phyloP scores from a whole-genome alignment of 1,140 invertebrate genomes.

The Drosophila orosa region DNA sequence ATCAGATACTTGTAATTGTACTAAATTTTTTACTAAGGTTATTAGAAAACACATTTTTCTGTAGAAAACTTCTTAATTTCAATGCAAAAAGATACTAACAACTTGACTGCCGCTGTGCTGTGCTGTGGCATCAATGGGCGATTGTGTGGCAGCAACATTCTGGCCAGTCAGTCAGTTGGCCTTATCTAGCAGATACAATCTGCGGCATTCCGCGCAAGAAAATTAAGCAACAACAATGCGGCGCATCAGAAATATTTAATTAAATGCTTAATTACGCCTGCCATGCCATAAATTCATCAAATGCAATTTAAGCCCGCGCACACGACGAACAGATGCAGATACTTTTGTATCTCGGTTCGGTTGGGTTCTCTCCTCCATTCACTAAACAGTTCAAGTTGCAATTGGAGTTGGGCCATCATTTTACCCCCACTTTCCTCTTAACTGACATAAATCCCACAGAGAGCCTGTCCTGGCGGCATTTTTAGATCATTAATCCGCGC shows the following conservation, averaged over 20 bases:
- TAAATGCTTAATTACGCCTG: constrained; percentile 84
- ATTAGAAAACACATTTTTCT: neutral
- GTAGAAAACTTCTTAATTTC: neutral
- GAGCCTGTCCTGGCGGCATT: constrained; percentile 28
- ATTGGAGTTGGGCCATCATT: constrained; percentile 70
- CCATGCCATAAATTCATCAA: constrained; percentile 84
- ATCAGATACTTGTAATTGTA: constrained; percentile 10
- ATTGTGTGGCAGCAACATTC: constrained; percentile 32
- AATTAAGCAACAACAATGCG: constrained; percentile 71
- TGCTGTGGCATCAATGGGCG: constrained; percentile 25
- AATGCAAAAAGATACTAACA: neutral
- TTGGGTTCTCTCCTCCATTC: constrained; percentile 45
- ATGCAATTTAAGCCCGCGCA: constrained; percentile 76
- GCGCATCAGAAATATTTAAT: constrained; percentile 82
- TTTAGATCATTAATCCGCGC: constrained; percentile 40
- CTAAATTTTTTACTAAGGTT: neutral
- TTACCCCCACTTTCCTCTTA: constrained; percentile 20
- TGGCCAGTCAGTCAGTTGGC: constrained; percentile 44
- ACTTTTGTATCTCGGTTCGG: constrained; percentile 20
- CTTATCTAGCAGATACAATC: constrained; percentile 59
- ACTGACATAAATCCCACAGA: constrained; percentile 43
- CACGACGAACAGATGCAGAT: constrained; percentile 51
- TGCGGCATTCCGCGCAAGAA: constrained; percentile 75
- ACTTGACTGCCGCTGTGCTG: constrained; percentile 2
- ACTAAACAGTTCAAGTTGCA: constrained; percentile 57